Evolutionary conservation across 2,113 vertebrate genomes (phyloP), one percentile per base, ranked within the genome.

Genomic region (Suncus etruscus): DNA sequence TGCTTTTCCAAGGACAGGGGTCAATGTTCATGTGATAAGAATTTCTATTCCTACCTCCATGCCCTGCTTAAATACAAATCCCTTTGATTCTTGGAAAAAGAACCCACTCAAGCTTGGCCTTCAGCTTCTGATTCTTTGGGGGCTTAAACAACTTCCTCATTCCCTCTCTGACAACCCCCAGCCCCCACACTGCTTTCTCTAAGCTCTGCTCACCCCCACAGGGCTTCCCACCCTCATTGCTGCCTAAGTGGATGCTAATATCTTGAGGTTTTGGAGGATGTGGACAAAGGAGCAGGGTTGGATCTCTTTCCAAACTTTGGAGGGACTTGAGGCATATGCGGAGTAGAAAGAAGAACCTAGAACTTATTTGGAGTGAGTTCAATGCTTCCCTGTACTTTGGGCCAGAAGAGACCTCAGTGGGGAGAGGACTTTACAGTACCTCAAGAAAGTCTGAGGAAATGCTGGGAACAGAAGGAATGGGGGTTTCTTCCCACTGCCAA

Each of bases 71-170:
- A 48, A 50, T 74, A n/a, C 12, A 74, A 32, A 86, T 75, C 66
- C 39, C n/a, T 86, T 32, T 15, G 27, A 18, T 39, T 32, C 22
- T 91, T 63, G 29, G 39, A 47, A 48, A 83, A 91, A 86, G 51
- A 74, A 22, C 74, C 24, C 29, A 47, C 61, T 83, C 25, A 39
- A 72, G n/a, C n/a, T 75, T n/a, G 29, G n/a, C 9, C 77, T 80
- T 29, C 12, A 54, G 45, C 14, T 16, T 69, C 29, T 39, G 12
- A 58, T 31, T 25, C 54, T 16, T 50, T 70, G 50, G 51, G n/a
- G 14, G 39, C 63, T 50, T 78, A 24, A 54, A 25, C 18, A 58
- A 11, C 27, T 22, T 31, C 50, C 29, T 16, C 76, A 39, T n/a
- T 15, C 6, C 16, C 11, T 54, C 16, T 9, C 6, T 25, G 25